Percentiles rank a stretch among this genome's conserved stretches.
phyloP scores from a whole-genome alignment of 2,113 vertebrate genomes.

The Peromyscus leucopus region DNA sequence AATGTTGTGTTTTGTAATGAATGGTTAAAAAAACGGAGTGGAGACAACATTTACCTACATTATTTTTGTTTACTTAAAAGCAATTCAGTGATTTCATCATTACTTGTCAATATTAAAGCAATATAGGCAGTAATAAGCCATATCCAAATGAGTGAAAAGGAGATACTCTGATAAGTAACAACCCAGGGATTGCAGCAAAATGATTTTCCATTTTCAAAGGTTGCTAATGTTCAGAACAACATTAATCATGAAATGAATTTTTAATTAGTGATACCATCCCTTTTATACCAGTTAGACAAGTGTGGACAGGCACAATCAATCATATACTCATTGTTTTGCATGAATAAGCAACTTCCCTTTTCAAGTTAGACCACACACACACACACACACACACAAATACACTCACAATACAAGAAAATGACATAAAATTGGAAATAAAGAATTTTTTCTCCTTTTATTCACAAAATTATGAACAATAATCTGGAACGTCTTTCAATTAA shows the following conservation, averaged over 20 bases:
- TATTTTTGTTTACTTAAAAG: neutral
- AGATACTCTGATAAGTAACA: slow-evolving; percentile 34
- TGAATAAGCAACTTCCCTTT: neutral
- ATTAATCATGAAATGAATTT: slow-evolving; percentile 68
- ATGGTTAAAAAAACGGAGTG: neutral
- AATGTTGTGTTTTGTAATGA: neutral
- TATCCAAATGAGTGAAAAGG: slow-evolving; percentile 33
- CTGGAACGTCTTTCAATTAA: neutral
- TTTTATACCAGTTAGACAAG: slow-evolving; percentile 51
- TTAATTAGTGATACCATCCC: slow-evolving; percentile 52
- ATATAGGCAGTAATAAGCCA: neutral
- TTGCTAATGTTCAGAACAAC: slow-evolving; percentile 59
- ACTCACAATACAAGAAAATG: neutral
- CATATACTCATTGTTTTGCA: neutral
- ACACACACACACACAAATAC: neutral
- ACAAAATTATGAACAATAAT: neutral
- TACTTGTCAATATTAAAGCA: neutral
- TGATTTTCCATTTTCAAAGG: slow-evolving; percentile 46
- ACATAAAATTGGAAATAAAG: neutral
- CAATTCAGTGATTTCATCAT: neutral
- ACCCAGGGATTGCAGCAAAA: slow-evolving; percentile 24
- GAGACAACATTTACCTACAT: neutral
- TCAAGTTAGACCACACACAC: neutral
- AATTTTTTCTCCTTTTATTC: neutral
- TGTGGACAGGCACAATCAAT: slow-evolving; percentile 55